These are phyloP conservation scores for Lamprologus speciosus DNA, from an alignment of 2,113 vertebrate species.

Conservation along the genomic window DNA sequence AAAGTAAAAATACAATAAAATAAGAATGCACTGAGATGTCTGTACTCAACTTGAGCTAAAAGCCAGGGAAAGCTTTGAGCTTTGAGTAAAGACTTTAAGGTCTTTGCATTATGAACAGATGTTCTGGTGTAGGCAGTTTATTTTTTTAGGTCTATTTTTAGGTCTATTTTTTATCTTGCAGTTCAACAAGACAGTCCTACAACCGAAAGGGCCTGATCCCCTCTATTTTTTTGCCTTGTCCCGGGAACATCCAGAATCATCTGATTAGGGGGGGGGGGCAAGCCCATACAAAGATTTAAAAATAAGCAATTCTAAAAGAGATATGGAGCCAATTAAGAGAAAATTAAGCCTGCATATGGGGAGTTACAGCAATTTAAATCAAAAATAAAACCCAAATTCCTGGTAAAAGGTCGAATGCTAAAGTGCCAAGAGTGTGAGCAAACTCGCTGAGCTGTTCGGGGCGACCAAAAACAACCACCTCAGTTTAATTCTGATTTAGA, in stretches of 20 bases:
- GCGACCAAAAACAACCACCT: background rate
- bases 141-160: too few relatives aligned
- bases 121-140: background rate
- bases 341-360: rapidly evolving
- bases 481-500: background rate
- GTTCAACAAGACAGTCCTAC: background rate
- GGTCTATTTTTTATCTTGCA: background rate
- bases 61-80: background rate
- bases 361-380: background rate
- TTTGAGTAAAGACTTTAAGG: background rate
- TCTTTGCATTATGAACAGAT: background rate
- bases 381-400: background rate
- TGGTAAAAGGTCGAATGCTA: background rate
- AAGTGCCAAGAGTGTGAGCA: background rate
- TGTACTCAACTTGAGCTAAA: background rate
- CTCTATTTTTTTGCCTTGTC: background rate
- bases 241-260: background rate
- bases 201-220: background rate
- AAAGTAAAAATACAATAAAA: background rate
- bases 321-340: background rate
- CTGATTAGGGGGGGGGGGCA: background rate
- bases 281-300: background rate
- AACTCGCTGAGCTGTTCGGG: background rate
- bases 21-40: background rate
- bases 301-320: background rate